Evolutionary conservation across 2,797 vertebrate genomes (phyloP), one percentile per base, ranked within the genome.

Genomic region (Danionella dracula): DNA sequence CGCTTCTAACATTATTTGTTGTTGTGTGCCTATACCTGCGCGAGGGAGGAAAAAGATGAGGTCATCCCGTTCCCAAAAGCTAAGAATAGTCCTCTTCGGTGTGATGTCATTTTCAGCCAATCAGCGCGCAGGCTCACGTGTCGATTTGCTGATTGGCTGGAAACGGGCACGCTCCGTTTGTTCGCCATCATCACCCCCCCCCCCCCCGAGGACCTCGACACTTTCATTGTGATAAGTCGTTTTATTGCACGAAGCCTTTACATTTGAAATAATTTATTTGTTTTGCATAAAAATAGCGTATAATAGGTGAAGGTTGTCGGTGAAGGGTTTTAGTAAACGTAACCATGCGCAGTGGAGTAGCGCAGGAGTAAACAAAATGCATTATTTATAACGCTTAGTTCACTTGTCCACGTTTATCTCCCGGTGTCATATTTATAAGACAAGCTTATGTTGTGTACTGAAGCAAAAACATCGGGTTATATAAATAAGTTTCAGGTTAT

Each of bases 71-170:
- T 77, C 73, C 73, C 68, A 68, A 50, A 45, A 17, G 77, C 85
- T 82, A 88, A 88, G 84, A 87, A 88, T 87, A 89, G 86, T 37
- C 8, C 74, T 37, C 11, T 41, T 73, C 42, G 68, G 56, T 79
- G 75, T 91, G 89, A 91, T 91, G 91, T 92, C 89, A 92, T 86
- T 73, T 79, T 40, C 37, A 84, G 76, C 90, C 90, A 91, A 91
- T 91, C 84, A 63, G 78, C 34, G 78, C 15, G 11, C 20, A 60
- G 4, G 2, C 48, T 46, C 9, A 31, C 31, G 5, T 23, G n/a
- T n/a, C n/a, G n/a, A n/a, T n/a, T n/a, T n/a, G n/a, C n/a, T n/a
- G n/a, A n/a, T n/a, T n/a, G n/a, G n/a, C n/a, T n/a, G 42, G 41
- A 12, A 59, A 54, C 67, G 48, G 66, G 75, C 78, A 77, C 68